These are phyloP conservation scores for Andinoacara biseriatus DNA, from an alignment of 2,113 vertebrate species.

Conservation along the genomic window DNA sequence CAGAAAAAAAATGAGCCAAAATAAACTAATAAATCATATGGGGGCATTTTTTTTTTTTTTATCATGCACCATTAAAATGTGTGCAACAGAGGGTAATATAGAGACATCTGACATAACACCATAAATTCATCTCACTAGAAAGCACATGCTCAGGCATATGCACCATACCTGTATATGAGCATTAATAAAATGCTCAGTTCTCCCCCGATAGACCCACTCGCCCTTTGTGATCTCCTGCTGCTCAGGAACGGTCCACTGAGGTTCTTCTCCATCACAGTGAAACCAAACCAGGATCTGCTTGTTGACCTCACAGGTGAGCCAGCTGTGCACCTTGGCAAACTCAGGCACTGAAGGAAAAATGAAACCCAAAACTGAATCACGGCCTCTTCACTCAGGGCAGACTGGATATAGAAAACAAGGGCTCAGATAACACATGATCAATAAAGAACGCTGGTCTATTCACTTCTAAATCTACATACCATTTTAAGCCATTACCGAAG, in stretches of 20 bases:
- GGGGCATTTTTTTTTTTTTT: too few species aligned
- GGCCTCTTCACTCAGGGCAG: neutral
- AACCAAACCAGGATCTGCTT: constrained; percentile 83
- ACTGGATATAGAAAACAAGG: neutral
- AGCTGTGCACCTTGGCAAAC: constrained; percentile 75
- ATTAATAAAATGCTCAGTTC: constrained; percentile 79
- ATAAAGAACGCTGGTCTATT: neutral
- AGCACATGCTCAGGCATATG: neutral
- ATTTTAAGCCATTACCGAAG: neutral
- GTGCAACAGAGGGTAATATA: too few species aligned
- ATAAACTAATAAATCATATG: too few species aligned
- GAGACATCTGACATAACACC: too few species aligned
- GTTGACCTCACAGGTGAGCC: constrained; percentile 80
- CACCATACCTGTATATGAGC: constrained; percentile 79
- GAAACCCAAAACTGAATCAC: neutral
- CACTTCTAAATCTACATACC: neutral
- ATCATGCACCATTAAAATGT: too few species aligned
- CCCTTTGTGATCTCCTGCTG: constrained; percentile 72
- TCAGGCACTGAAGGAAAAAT: constrained; percentile 74
- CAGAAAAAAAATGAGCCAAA: too few species aligned
- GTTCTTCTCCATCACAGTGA: constrained; percentile 76
- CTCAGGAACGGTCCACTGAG: constrained; percentile 77
- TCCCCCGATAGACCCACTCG: constrained; percentile 80
- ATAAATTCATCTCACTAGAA: too few species aligned
- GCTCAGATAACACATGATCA: neutral